These are phyloP conservation scores for Dicycla oo DNA, from an alignment of 2,888 invertebrate species.

Conservation along the genomic window DNA sequence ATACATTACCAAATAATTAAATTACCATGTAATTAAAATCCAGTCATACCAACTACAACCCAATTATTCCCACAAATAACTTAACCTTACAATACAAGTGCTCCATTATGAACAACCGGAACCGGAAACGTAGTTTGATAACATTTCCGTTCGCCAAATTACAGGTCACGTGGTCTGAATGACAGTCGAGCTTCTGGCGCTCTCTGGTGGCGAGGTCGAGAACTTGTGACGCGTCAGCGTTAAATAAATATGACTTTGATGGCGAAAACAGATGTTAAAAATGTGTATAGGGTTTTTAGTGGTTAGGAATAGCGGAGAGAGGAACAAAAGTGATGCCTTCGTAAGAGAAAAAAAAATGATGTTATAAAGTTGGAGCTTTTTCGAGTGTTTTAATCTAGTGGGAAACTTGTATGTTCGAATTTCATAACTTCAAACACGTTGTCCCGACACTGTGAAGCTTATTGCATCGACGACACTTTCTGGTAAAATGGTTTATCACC, in stretches of 20 bases:
- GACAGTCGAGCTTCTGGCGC: conserved; percentile 59
- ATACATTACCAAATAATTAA: not conserved
- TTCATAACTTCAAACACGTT: not conserved
- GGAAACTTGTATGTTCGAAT: not conserved
- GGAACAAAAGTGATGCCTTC: not conserved
- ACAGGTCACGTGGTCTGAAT: conserved; percentile 71
- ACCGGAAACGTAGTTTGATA: conserved; percentile 69
- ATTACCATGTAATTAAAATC: not conserved
- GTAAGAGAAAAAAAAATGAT: not conserved
- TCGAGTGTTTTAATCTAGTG: too few species aligned
- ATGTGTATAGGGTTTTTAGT: not conserved
- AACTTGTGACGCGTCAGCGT: conserved; percentile 27
- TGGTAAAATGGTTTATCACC: not conserved
- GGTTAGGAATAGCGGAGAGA: too few species aligned
- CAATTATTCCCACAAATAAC: conserved; percentile 26
- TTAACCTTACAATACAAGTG: conserved; percentile 25
- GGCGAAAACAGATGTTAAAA: not conserved
- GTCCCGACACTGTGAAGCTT: not conserved
- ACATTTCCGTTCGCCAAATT: conserved; percentile 74
- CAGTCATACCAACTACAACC: not conserved
- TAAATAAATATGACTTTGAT: conserved; percentile 28
- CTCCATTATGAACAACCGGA: conserved; percentile 63
- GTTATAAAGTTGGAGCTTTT: not conserved
- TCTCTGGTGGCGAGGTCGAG: conserved; percentile 40
- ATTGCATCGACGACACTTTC: not conserved